A percentile compares a stretch with the other conserved stretches of the same genome.
Evolutionary conservation across 2,888 invertebrate species (phyloP).

Genomic region (Pristionchus exspectatus): DNA sequence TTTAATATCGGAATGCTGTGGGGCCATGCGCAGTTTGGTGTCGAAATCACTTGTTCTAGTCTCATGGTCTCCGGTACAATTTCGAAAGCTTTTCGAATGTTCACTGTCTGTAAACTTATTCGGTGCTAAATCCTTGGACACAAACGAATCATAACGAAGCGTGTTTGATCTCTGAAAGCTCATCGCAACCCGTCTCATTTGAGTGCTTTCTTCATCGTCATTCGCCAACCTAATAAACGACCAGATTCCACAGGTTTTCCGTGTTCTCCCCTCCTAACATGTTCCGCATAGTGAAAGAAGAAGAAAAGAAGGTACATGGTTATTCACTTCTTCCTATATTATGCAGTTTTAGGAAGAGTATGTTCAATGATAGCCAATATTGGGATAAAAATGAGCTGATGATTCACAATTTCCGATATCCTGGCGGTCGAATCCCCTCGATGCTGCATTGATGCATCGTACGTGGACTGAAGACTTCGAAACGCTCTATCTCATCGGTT

Average conservation of each 20-base stretch:
- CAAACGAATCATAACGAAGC: neutral
- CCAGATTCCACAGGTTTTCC: no score
- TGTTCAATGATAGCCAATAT: no score
- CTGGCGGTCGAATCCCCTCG: neutral
- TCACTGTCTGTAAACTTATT: neutral
- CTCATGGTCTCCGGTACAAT: no score
- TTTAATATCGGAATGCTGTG: no score
- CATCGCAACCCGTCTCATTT: neutral
- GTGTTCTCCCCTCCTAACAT: neutral
- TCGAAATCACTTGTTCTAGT: no score
- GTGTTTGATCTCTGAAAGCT: neutral
- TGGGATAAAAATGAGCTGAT: no score
- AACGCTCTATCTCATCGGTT: neutral
- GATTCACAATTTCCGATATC: neutral
- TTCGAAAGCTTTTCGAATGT: neutral
- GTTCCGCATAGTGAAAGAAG: neutral
- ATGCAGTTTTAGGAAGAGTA: no score
- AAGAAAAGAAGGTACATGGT: neutral
- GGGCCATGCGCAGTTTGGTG: no score
- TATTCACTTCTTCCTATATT: no score
- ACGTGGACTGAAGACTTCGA: constrained; percentile 8
- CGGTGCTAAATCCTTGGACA: neutral
- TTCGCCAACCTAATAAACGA: no score
- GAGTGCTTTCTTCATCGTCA: no score
- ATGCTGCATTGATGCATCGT: neutral